phyloP scores from a whole-genome alignment of 2,113 vertebrate genomes.

The Tympanuchus pallidicinctus region DNA sequence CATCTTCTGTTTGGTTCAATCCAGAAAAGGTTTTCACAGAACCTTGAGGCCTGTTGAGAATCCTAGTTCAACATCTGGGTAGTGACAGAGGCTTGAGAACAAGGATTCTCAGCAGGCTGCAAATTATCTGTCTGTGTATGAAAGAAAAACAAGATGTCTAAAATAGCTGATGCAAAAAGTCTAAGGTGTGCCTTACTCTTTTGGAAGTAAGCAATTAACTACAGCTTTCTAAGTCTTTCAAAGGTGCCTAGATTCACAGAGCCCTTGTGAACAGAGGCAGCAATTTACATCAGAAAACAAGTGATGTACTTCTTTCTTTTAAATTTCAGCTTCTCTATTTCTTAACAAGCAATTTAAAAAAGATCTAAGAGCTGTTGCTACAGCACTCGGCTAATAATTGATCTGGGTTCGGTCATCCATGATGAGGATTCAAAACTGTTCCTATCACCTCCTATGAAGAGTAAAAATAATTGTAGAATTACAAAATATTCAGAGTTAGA shows the following conservation, averaged over 20 bases:
- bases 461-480: neutral
- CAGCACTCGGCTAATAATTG: rapidly evolving
- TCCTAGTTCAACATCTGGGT: neutral
- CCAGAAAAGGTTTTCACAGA: neutral
- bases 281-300: neutral
- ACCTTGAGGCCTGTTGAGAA: neutral
- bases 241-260: neutral
- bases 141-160: neutral
- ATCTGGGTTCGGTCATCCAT: neutral
- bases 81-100: neutral
- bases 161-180: neutral
- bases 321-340: neutral
- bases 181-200: neutral
- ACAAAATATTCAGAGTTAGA: no score
- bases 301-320: neutral
- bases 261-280: neutral
- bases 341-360: neutral
- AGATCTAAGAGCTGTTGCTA: neutral
- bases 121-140: neutral
- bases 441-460: neutral
- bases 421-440: neutral
- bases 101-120: neutral
- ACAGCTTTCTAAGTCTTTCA: neutral
- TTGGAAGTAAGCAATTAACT: neutral
- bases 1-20: neutral